Evolutionary conservation across 2,888 invertebrate genomes (phyloP), one percentile per base, ranked within the genome.

Genomic region (Ligdia adustata): DNA sequence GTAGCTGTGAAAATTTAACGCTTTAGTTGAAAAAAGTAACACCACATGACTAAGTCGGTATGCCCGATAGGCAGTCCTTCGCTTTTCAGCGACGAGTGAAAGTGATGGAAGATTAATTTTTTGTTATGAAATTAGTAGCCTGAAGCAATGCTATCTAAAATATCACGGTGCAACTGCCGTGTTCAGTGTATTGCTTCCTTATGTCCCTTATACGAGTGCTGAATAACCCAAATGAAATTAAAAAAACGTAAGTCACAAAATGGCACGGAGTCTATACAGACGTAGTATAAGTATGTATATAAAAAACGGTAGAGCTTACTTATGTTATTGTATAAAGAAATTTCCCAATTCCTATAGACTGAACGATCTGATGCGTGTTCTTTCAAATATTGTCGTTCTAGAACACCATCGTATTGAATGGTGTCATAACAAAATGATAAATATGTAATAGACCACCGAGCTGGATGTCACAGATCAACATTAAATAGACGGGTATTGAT

Each of bases 1-100:
- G 82, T 83, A 79, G 78, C 82, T 81, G 82, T 83, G 85, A 84
- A 84, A 84, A 84, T 82, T 78, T 80, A 77, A 83, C 78, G 79
- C 76, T 70, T 58, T 67, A 65, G 70, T 67, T 75, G 72, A 81
- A 88, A 88, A 85, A 86, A 81, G 54, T 75, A 66, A 76, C 76
- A 81, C 79, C 85, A 83, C 69, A 81, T 84, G 81, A 79, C 75
- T 67, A 70, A n/a, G n/a, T n/a, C n/a, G n/a, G n/a, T n/a, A n/a
- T n/a, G 68, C 64, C 58, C 60, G 45, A 56, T 64, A 45, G 64
- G 67, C 68, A 66, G n/a, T 79, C 79, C 74, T 74, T 79, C 69
- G 70, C 73, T 63, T 60, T 60, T 44, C 40, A 45, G 45, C 50
- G 51, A 34, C n/a, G 64, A 55, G 53, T 60, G 67, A 75, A 60